phyloP scores from a whole-genome alignment of 64 coral and sea anemone species.

The Dendrophyllia cribrosa region DNA sequence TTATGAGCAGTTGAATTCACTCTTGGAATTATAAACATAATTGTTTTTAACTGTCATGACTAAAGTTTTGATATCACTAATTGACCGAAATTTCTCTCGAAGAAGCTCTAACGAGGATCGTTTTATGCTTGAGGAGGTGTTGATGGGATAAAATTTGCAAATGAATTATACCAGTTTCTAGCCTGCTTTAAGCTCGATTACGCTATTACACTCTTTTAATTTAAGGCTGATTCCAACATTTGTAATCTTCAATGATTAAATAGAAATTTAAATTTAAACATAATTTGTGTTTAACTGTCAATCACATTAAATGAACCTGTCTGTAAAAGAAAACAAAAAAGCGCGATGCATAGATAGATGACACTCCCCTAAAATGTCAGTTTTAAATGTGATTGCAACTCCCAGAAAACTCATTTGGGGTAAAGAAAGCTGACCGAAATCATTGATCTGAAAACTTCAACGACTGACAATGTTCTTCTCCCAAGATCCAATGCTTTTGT shows the following conservation, averaged over 20 bases:
- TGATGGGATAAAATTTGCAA: background rate
- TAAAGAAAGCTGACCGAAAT: background rate
- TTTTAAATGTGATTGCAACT: conserved; percentile 33
- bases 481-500: conserved; percentile 69
- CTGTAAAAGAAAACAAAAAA: conserved; percentile 42
- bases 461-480: conserved; percentile 50
- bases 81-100: conserved; percentile 56
- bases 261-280: conserved; percentile 63
- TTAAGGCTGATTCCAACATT: conserved; percentile 22
- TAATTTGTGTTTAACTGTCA: conserved; percentile 63
- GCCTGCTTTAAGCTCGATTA: background rate
- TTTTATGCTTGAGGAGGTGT: conserved; percentile 6
- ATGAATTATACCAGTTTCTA: background rate
- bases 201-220: background rate
- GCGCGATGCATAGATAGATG: conserved; percentile 18
- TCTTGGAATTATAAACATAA: conserved; percentile 70
- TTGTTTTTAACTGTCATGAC: conserved; percentile 66
- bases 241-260: conserved; percentile 40
- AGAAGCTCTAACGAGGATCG: conserved; percentile 49
- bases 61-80: conserved; percentile 60
- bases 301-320: conserved; percentile 63
- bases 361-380: conserved; percentile 15
- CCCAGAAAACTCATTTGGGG: background rate
- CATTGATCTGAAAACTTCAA: background rate
- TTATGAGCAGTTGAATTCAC: conserved; percentile 61